phyloP scores from a whole-genome alignment of 2,797 vertebrate species.

The Propithecus deckenii region DNA sequence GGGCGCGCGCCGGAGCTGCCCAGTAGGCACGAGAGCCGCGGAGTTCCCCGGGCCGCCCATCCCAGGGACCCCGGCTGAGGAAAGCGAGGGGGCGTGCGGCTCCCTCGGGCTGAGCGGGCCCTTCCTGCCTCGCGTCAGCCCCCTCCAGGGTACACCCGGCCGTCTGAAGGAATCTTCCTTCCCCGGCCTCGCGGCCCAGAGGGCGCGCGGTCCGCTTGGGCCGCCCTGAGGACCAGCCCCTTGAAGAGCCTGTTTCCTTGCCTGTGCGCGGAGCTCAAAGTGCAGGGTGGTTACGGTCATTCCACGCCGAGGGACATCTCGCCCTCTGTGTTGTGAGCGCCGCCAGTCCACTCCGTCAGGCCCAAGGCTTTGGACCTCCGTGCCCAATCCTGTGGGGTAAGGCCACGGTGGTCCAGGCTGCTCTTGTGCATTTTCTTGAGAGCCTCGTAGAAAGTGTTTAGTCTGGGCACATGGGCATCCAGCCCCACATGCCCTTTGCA shows the following conservation, averaged over 20 bases:
- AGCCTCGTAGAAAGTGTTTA: background rate
- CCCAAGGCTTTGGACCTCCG: background rate
- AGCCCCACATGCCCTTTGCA: background rate
- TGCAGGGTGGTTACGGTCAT: background rate
- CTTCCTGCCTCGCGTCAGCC: background rate
- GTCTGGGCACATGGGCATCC: too few species aligned
- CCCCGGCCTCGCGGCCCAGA: background rate
- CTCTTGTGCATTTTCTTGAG: background rate
- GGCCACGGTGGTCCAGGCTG: background rate
- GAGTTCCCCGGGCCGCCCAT: background rate
- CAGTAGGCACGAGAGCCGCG: background rate
- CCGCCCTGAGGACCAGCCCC: too few species aligned
- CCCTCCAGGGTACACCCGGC: background rate
- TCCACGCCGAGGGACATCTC: background rate
- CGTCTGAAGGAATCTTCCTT: background rate
- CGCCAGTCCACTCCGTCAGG: background rate
- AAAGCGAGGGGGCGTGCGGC: fast-evolving
- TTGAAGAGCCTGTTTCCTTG: background rate
- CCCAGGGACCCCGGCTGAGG: background rate
- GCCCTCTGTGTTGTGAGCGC: background rate
- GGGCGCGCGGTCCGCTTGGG: background rate
- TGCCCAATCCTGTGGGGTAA: background rate
- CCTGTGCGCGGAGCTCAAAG: fast-evolving
- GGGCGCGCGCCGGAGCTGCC: background rate
- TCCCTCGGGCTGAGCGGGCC: fast-evolving